These are phyloP conservation scores for Anthonomus grandis DNA, from an alignment of 1,140 invertebrate genomes.

Conservation along the genomic window DNA sequence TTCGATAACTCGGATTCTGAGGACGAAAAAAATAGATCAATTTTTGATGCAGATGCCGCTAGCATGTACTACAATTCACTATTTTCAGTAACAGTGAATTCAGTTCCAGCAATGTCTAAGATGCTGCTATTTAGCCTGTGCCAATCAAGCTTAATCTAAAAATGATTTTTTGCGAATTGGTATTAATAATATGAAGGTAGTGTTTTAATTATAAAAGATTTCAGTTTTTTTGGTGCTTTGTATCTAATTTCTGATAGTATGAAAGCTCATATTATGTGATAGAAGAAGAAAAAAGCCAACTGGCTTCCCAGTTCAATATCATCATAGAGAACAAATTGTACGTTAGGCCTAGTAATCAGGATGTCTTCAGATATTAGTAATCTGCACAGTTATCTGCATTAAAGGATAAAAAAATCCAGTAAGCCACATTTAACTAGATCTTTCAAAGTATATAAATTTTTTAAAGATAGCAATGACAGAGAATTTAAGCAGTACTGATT, in stretches of 20 bases:
- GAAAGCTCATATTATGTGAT: conserved; percentile 2
- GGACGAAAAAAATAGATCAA: too few relatives aligned
- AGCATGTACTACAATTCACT: conserved; percentile 20
- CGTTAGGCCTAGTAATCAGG: too few relatives aligned
- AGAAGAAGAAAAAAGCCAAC: too few relatives aligned
- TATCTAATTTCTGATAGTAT: conserved; percentile 18
- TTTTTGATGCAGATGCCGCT: conserved; percentile 18
- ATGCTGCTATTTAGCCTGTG: conserved; percentile 23
- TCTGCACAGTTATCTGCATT: too few relatives aligned
- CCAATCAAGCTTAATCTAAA: conserved; percentile 8
- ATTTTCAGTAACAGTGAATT: conserved; percentile 22
- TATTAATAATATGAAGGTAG: background rate
- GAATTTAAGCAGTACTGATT: too few relatives aligned
- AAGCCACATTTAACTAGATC: too few relatives aligned
- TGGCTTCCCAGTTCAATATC: too few relatives aligned
- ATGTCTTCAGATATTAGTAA: too few relatives aligned
- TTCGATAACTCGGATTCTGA: conserved; percentile 13
- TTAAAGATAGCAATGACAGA: too few relatives aligned
- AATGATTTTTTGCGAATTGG: background rate
- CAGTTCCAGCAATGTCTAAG: conserved; percentile 13
- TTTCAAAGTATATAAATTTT: too few relatives aligned
- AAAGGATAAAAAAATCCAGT: too few relatives aligned
- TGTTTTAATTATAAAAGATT: conserved; percentile 6
- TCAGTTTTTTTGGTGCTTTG: background rate
- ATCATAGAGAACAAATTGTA: too few relatives aligned